Percentiles rank a stretch among this genome's conserved stretches.
Conservation (phyloP, 2,113 vertebrate species). For the Syrrhaptes paradoxus region DNA sequence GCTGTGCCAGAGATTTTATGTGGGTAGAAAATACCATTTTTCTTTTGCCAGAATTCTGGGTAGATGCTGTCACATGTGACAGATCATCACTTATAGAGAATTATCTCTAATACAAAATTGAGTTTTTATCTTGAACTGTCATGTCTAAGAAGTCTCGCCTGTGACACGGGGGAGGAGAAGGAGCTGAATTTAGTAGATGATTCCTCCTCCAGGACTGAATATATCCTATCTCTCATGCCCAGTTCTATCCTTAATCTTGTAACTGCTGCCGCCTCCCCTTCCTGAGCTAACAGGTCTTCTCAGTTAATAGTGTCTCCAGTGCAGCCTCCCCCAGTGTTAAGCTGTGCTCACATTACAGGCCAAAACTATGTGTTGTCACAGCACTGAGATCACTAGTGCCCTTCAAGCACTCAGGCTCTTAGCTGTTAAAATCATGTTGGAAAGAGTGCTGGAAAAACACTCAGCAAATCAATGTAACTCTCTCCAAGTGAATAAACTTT, state of each 20-base stretch:
- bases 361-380: background rate
- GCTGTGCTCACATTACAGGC: background rate
- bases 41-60: background rate
- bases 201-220: background rate
- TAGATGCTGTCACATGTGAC: slow-evolving; percentile 6
- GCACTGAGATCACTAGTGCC: background rate
- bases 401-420: background rate
- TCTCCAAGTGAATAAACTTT: background rate
- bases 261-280: background rate
- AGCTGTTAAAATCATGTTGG: background rate
- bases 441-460: background rate
- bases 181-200: background rate
- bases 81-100: slow-evolving; percentile 8
- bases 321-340: background rate
- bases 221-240: background rate
- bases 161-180: background rate
- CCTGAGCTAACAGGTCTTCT: background rate
- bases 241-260: background rate
- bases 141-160: slow-evolving; percentile 12
- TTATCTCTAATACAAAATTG: slow-evolving; percentile 51
- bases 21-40: slow-evolving; percentile 31
- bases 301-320: background rate
- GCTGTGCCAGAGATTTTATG: background rate
- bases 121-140: slow-evolving; percentile 52
- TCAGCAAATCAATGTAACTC: background rate